Evolutionary conservation across 2,888 invertebrate species (phyloP), one percentile per base, ranked within the genome.

Genomic region (Cephalotes varians): DNA sequence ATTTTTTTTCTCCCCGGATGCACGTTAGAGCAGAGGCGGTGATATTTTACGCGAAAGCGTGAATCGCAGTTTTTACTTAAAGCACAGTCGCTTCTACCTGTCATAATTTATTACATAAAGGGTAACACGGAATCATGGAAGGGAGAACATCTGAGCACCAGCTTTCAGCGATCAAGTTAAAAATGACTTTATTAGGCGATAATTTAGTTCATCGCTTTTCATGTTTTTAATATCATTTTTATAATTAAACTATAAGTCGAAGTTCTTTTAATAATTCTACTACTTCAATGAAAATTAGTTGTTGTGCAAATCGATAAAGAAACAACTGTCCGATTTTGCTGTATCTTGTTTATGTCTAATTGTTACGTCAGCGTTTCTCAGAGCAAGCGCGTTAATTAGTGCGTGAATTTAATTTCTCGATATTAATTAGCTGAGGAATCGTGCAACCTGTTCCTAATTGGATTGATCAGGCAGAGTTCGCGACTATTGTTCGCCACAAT

Each of bases 1-100:
- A 87, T 83, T 92, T 90, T 90, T 91, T 90, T 83, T 77, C 28
- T 37, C 28, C 9, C 31, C 71, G 28, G 44, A 77, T 40, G 31
- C 40, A 21, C 56, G 71, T 58, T 69, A 44, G 40, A 56, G 44
- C 9, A 56, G 72, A 81, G 67, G 83, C 62, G 82, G 60, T 28
- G 84, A 79, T 84, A 85, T 88, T 86, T 72, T 51, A 67, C 54
- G 34, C 47, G 54, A 10, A 73, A 47, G 54, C 37, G 44, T 34
- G 65, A 49, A 47, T 67, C 25, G 31, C 6, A 4, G 28, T 2
- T 44, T 73, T 37, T 82, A 49, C 82, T 71, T 67, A 56, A 71
- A 71, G 31, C 77, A n/a, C n/a, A 25, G 18, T 21, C 18, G 40
- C 69, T 10, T 18, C 25, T n/a, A 21, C 7, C 2, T 15, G 54